These are phyloP conservation scores for Leptopilina myrica DNA, from an alignment of 2,888 invertebrate genomes.

Conservation along the genomic window DNA sequence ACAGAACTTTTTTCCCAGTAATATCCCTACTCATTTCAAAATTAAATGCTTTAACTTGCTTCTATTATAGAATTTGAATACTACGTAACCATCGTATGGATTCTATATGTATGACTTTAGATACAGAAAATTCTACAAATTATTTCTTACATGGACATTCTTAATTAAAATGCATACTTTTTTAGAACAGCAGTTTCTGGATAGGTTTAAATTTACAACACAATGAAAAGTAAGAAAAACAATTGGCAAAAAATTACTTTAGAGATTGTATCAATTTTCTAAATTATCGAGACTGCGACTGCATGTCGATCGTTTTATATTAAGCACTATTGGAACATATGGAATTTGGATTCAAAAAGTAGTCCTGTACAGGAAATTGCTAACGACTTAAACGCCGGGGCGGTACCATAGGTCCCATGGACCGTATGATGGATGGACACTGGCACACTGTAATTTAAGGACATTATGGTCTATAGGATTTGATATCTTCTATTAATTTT, in stretches of 20 bases:
- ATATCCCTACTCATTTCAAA: too few species aligned
- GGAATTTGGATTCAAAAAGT: conserved; percentile 74
- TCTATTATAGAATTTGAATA: too few species aligned
- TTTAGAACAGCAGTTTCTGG: neutral
- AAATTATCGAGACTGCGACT: conserved; percentile 53
- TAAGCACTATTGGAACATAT: conserved; percentile 73
- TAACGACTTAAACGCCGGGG: conserved; percentile 76
- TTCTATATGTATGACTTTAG: too few species aligned
- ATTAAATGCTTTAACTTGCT: too few species aligned
- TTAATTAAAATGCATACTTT: too few species aligned
- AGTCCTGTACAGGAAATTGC: conserved; percentile 76
- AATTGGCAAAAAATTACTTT: conserved; percentile 57
- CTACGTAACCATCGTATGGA: too few species aligned
- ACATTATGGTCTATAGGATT: conserved; percentile 72
- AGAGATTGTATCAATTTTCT: conserved; percentile 63
- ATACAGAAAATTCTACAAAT: too few species aligned
- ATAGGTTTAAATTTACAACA: conserved; percentile 21
- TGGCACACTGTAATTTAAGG: conserved; percentile 74
- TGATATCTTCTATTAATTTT: conserved; percentile 58
- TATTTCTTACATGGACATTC: too few species aligned
- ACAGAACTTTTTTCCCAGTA: too few species aligned
- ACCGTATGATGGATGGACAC: conserved; percentile 73
- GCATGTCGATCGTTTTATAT: conserved; percentile 63
- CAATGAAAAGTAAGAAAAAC: conserved; percentile 7
- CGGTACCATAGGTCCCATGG: conserved; percentile 66